These are phyloP conservation scores for Lophochroa leadbeateri DNA, from an alignment of 2,113 vertebrate genomes.

Conservation along the genomic window DNA sequence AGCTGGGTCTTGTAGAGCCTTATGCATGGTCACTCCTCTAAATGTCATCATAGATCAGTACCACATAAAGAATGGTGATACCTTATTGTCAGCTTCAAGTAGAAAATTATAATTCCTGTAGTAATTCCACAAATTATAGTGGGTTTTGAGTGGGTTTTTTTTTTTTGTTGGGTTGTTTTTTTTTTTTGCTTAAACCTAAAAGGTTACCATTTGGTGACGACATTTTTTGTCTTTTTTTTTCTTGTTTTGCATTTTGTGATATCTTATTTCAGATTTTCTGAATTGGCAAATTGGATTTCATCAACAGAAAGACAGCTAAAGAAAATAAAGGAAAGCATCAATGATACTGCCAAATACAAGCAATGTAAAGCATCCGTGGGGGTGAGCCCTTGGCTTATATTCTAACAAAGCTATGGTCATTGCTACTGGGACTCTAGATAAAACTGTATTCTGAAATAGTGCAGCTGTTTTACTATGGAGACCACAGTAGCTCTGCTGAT, in stretches of 20 bases:
- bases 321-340: constrained; percentile 73
- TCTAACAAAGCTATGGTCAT: neutral
- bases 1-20: neutral
- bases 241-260: neutral
- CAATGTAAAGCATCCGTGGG: constrained; percentile 75
- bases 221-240: neutral
- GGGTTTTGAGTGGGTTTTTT: neutral
- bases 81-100: neutral
- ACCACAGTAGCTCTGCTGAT: neutral
- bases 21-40: neutral
- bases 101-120: neutral
- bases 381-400: constrained; percentile 71
- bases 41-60: neutral
- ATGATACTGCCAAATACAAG: constrained; percentile 75
- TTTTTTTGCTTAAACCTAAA: neutral
- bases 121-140: neutral
- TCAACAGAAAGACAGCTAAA: constrained; percentile 80
- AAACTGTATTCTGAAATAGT: neutral
- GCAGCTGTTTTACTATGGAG: neutral
- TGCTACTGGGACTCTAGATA: neutral
- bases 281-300: constrained; percentile 86
- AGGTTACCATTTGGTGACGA: neutral
- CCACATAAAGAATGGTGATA: neutral
- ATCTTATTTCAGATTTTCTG: constrained; percentile 81
- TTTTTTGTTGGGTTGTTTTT: neutral